Evolutionary conservation across 2,888 invertebrate genomes (phyloP), one percentile per base, ranked within the genome.

Genomic region (Drosophila anceps): DNA sequence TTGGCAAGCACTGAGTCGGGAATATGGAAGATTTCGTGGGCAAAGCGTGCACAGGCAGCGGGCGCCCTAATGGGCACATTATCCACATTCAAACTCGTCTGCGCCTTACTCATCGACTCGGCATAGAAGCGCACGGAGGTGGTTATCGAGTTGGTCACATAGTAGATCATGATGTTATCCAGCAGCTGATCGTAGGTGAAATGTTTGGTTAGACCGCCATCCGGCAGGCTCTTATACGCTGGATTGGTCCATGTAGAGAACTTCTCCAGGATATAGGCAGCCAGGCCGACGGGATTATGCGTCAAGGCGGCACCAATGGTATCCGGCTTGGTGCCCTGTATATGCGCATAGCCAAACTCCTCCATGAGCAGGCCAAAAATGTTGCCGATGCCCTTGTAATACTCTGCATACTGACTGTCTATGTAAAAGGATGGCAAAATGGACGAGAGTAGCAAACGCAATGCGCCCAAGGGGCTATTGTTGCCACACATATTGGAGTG

Each of bases 211-310:
- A 97, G 92, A 4, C 95, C 96, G 0, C 97, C 97, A 88, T 97
- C 96, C 0, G 92, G 90, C 0, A 94, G 93, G 0, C 92, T 85
- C 44, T 91, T 93, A 84, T 93, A 93, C 0, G 92, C 91, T 0
- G 77, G 95, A 92, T 93, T 96, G 92, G 93, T 97, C 96, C 93
- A 96, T 4, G 86, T 95, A 88, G 94, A 95, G 93, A 98, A 98
- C 91, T 98, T 98, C 88, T 98, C 98, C 13, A 98, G 92, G 61
- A 98, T 96, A 88, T 98, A 98, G 0, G 96, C 96, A 0, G 98
- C 98, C 68, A 98, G 93, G 0, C 98, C 98, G 0, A 96, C 95
- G 0, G 98, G 98, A 76, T 91, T 93, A 37, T 92, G 76, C 2
- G 88, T 64, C 43, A 93, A 72, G 0, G 82, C 92, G n/a, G 81